Conservation (phyloP, 2,113 vertebrate species). For the Rhinoderma darwinii region DNA sequence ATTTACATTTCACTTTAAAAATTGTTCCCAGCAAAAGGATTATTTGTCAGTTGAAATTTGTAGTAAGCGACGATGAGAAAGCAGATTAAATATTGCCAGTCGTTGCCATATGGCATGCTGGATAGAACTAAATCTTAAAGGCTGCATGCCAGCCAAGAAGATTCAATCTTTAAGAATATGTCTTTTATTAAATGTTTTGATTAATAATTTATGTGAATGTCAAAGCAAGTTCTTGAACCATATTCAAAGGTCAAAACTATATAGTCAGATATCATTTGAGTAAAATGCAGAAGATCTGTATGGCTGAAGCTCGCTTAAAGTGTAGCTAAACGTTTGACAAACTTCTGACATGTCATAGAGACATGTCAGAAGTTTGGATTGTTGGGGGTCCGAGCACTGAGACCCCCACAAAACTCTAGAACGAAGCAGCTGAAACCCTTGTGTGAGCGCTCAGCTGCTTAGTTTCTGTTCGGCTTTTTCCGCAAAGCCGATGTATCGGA, state of each 20-base stretch:
- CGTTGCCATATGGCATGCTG: conserved; percentile 21
- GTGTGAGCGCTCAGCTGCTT: too few species aligned
- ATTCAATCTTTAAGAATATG: conserved; percentile 38
- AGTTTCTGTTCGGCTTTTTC: too few species aligned
- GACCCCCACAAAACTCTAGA: too few species aligned
- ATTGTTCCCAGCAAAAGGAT: not conserved
- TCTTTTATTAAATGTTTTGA: conserved; percentile 37
- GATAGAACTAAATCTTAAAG: conserved; percentile 26
- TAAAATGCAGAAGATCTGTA: too few species aligned
- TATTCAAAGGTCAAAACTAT: conserved; percentile 15
- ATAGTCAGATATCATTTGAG: not conserved
- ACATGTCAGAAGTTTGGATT: too few species aligned
- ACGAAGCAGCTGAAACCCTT: too few species aligned
- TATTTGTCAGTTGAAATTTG: conserved; percentile 17
- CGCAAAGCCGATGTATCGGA: too few species aligned
- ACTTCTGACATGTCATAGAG: too few species aligned
- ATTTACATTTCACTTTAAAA: conserved; percentile 19
- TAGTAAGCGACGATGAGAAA: not conserved
- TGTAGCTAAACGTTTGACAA: too few species aligned
- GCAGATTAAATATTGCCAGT: conserved; percentile 16
- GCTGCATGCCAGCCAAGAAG: not conserved
- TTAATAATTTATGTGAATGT: conserved; percentile 41
- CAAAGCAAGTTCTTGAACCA: not conserved
- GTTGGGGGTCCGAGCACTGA: too few species aligned
- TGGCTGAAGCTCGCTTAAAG: too few species aligned